Percentiles rank a stretch among this genome's conserved stretches.
phyloP scores from a whole-genome alignment of 2,113 vertebrate genomes.

The Plectropomus leopardus region DNA sequence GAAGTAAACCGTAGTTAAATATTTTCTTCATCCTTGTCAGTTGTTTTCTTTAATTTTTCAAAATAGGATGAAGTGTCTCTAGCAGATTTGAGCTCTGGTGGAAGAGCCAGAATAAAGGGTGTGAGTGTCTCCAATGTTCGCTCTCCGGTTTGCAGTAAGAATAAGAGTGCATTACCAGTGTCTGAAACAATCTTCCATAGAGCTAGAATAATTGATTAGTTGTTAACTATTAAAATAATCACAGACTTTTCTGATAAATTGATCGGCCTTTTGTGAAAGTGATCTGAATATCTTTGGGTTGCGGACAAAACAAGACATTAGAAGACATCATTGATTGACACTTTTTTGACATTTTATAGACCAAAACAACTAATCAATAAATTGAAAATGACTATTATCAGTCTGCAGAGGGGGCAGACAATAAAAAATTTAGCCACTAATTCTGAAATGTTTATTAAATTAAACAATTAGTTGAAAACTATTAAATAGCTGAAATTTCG shows the following conservation, averaged over 20 bases:
- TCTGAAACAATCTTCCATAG: not conserved
- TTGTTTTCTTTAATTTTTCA: not conserved
- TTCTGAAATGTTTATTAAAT: not conserved
- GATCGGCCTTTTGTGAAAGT: no score
- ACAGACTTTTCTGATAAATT: no score
- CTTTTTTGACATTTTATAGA: no score
- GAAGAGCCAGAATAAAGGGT: slow-evolving; percentile 24
- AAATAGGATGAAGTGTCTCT: not conserved
- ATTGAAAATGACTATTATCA: no score
- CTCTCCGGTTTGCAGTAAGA: not conserved
- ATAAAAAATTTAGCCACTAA: not conserved
- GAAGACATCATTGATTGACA: no score
- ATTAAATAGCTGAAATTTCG: not conserved
- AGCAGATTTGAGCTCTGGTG: slow-evolving; percentile 1
- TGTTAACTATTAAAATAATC: no score
- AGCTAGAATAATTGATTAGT: no score
- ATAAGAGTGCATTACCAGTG: not conserved
- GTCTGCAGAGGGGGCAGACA: not conserved
- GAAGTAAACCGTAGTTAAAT: not conserved
- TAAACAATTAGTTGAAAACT: not conserved
- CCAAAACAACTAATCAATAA: no score
- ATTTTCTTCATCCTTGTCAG: not conserved
- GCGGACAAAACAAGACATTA: no score
- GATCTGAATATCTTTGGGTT: no score
- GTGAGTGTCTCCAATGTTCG: slow-evolving; percentile 1